Evolutionary conservation across 2,797 vertebrate species (phyloP).

Genomic region (Melanotaenia boesemani): DNA sequence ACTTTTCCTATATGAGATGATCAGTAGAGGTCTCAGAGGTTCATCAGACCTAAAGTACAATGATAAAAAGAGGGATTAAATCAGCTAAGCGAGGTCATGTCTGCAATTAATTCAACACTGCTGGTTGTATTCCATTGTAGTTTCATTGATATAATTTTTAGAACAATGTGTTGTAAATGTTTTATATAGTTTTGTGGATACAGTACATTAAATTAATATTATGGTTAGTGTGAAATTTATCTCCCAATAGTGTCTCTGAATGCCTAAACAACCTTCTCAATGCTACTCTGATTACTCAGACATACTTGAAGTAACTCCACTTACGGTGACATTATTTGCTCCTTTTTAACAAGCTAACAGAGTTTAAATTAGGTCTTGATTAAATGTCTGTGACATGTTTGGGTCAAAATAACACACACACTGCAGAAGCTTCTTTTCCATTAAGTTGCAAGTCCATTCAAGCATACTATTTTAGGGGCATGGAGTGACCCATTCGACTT

Average conservation of each 20-base stretch:
- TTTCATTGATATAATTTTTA: neutral
- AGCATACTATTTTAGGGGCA: too few species aligned
- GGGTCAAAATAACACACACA: too few species aligned
- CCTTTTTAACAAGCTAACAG: too few species aligned
- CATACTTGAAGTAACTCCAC: neutral
- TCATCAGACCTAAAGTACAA: neutral
- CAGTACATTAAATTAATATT: neutral
- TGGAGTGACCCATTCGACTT: too few species aligned
- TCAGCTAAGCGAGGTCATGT: neutral
- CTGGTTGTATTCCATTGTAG: neutral
- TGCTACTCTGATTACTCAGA: neutral
- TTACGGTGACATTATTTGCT: too few species aligned
- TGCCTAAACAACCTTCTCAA: neutral
- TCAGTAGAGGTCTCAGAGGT: neutral
- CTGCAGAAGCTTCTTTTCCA: too few species aligned
- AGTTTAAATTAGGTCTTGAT: too few species aligned
- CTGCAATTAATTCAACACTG: neutral
- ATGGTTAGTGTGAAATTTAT: neutral
- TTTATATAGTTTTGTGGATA: neutral
- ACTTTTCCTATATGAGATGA: neutral
- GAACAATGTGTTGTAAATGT: neutral
- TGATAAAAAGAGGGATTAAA: neutral
- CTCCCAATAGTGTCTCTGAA: neutral
- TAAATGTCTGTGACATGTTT: too few species aligned
- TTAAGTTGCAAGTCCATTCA: too few species aligned